phyloP scores from a whole-genome alignment of 2,797 vertebrate species.

The Tenualosa thibaudeaui region DNA sequence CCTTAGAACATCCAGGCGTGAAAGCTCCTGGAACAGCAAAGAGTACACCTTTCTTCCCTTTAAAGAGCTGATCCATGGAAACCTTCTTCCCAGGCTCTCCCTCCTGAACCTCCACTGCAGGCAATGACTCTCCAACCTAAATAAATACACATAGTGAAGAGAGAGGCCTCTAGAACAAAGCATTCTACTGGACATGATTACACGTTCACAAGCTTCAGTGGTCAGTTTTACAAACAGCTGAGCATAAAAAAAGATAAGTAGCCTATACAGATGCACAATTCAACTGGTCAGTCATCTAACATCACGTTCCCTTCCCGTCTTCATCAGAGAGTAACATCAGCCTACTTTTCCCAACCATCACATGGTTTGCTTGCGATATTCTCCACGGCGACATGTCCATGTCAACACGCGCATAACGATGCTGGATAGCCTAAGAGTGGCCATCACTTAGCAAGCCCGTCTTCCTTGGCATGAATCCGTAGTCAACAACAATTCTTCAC shows the following conservation, averaged over 20 bases:
- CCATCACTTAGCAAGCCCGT: neutral
- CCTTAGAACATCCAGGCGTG: slow-evolving; percentile 89
- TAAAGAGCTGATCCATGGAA: slow-evolving; percentile 81
- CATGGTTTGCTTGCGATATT: neutral
- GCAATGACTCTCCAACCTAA: slow-evolving; percentile 82
- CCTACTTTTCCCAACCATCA: neutral
- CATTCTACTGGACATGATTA: neutral
- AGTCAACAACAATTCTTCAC: neutral
- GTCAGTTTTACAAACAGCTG: no score
- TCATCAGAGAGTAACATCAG: no score
- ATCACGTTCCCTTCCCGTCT: neutral
- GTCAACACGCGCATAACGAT: slow-evolving; percentile 8
- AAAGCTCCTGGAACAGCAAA: slow-evolving; percentile 91
- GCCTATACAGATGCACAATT: no score
- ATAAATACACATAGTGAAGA: slow-evolving; percentile 48
- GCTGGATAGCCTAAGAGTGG: neutral
- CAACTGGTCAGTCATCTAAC: neutral
- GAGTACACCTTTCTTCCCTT: slow-evolving; percentile 85
- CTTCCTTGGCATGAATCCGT: neutral
- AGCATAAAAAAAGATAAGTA: neutral
- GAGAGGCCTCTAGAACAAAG: no score
- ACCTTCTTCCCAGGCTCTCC: slow-evolving; percentile 81
- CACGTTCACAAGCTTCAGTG: neutral
- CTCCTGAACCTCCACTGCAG: slow-evolving; percentile 82
- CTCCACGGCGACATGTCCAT: neutral